These are phyloP conservation scores for Sebastes kiyomatsui DNA, from an alignment of 2,797 vertebrate species.

Conservation along the genomic window DNA sequence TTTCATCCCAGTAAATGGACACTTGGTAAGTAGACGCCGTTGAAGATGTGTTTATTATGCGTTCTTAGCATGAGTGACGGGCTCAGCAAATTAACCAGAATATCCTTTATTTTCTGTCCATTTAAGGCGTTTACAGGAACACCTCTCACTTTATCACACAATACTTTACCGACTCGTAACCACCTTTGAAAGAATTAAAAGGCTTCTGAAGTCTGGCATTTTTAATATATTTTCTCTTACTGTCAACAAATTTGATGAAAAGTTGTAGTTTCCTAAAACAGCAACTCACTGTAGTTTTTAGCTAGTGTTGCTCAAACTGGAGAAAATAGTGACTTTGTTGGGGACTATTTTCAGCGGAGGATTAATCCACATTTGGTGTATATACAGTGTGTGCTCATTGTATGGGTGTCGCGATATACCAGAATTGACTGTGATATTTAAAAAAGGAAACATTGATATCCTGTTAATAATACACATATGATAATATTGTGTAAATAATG, in stretches of 20 bases:
- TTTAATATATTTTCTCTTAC: background rate
- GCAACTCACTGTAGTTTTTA: background rate
- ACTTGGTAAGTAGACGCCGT: background rate
- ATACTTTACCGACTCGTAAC: background rate
- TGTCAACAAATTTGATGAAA: background rate
- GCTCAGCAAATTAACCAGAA: background rate
- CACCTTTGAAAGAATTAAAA: background rate
- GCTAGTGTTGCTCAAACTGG: background rate
- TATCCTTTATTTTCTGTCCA: background rate
- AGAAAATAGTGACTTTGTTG: background rate
- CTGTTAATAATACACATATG: too few species aligned
- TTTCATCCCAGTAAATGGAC: background rate
- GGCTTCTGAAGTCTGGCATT: background rate
- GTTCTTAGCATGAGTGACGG: background rate
- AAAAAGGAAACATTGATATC: too few species aligned
- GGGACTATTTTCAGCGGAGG: background rate
- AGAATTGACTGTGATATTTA: too few species aligned
- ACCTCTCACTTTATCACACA: background rate
- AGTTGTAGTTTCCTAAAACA: background rate
- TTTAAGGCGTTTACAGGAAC: background rate
- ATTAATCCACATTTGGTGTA: background rate
- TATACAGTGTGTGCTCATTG: background rate
- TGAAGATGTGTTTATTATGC: background rate
- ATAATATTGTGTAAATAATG: too few species aligned
- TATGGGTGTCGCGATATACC: too few species aligned